A percentile compares a stretch with the other conserved stretches of the same genome.
Conservation (phyloP, 2,888 invertebrate genomes). For the Orchesellides sinensis region DNA sequence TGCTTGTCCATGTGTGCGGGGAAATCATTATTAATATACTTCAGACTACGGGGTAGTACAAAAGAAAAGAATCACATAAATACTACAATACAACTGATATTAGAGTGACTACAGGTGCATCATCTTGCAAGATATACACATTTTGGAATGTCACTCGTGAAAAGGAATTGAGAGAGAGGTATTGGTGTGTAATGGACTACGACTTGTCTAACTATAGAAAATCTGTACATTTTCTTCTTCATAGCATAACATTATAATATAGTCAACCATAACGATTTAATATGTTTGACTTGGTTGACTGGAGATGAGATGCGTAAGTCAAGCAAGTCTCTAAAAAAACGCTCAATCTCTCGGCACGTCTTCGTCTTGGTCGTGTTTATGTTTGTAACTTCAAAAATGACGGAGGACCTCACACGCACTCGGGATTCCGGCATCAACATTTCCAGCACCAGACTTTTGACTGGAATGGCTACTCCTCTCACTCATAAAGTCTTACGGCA, state of each 20-base stretch:
- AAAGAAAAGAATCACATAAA: conserved; percentile 18
- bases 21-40: conserved; percentile 22
- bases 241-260: too few species aligned
- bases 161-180: not conserved
- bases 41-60: too few species aligned
- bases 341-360: conserved; percentile 30
- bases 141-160: not conserved
- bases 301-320: conserved; percentile 21
- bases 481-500: conserved; percentile 2
- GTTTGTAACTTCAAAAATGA: conserved; percentile 19
- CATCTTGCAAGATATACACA: not conserved
- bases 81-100: conserved; percentile 1
- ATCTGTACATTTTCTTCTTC: not conserved
- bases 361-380: conserved; percentile 1
- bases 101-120: conserved; percentile 8
- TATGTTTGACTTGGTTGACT: conserved; percentile 30
- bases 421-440: conserved; percentile 25
- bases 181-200: not conserved
- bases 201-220: conserved; percentile 12
- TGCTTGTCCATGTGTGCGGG: conserved; percentile 8
- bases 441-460: conserved; percentile 21
- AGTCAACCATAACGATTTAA: conserved; percentile 12
- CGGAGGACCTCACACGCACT: conserved; percentile 40
- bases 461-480: conserved; percentile 19
- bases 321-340: conserved; percentile 7